These are phyloP conservation scores for Caenorhabditis remanei DNA, from an alignment of 1,140 invertebrate genomes.

Conservation along the genomic window DNA sequence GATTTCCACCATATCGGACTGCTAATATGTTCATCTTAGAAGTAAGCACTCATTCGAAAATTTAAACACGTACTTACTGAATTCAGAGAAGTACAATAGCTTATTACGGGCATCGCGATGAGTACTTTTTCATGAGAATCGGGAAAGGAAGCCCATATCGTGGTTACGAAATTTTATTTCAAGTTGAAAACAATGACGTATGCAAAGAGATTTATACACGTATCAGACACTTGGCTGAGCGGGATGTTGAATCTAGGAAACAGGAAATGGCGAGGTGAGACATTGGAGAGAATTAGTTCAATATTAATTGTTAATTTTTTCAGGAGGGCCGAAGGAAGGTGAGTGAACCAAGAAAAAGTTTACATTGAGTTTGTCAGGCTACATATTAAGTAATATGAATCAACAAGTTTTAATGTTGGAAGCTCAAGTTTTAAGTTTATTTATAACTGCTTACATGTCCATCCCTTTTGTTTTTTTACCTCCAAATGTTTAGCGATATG, in stretches of 20 bases:
- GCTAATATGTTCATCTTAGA: slow-evolving; percentile 23
- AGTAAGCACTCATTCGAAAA: neutral
- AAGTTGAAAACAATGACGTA: slow-evolving; percentile 9
- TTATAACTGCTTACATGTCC: neutral
- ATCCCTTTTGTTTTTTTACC: neutral
- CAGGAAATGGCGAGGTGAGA: neutral
- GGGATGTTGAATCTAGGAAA: neutral
- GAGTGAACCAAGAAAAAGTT: neutral
- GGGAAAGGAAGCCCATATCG: slow-evolving; percentile 38
- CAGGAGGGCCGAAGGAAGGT: slow-evolving; percentile 33
- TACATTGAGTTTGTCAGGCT: no score
- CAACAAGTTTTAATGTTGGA: no score
- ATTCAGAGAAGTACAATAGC: neutral
- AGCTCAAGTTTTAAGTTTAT: neutral
- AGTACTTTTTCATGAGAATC: slow-evolving; percentile 14
- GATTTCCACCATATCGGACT: slow-evolving; percentile 33
- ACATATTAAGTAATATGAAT: no score
- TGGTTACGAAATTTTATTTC: neutral
- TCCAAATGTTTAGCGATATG: slow-evolving; percentile 16
- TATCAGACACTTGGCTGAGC: neutral
- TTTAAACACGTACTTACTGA: neutral
- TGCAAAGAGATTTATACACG: slow-evolving; percentile 39
- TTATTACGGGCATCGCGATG: slow-evolving; percentile 35
- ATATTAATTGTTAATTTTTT: neutral
- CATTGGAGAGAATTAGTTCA: neutral